phyloP scores from a whole-genome alignment of 2,797 vertebrate species.

The Sebastes ruberrimus region DNA sequence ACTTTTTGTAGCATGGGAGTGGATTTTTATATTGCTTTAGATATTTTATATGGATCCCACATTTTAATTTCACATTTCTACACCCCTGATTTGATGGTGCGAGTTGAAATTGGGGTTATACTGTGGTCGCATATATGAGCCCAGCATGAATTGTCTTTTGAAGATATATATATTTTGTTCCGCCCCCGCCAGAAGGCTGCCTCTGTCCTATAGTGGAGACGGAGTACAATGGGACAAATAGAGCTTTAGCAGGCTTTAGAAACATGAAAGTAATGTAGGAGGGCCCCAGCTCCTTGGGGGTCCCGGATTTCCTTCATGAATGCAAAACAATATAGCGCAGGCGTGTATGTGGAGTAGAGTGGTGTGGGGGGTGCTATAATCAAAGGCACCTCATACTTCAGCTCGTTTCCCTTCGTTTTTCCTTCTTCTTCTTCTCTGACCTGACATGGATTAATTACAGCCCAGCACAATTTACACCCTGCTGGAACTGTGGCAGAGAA shows the following conservation, averaged over 20 bases:
- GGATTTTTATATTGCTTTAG: slow-evolving; percentile 51
- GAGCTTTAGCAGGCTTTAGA: slow-evolving; percentile 70
- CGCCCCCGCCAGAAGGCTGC: slow-evolving; percentile 25
- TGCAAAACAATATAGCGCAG: slow-evolving; percentile 63
- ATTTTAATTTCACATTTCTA: slow-evolving; percentile 69
- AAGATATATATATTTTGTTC: slow-evolving; percentile 55
- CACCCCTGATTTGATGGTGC: slow-evolving; percentile 58
- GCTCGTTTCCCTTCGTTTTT: slow-evolving; percentile 59
- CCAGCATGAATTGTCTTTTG: slow-evolving; percentile 63
- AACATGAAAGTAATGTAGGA: slow-evolving; percentile 79
- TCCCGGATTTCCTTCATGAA: slow-evolving; percentile 73
- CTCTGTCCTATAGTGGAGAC: slow-evolving; percentile 46
- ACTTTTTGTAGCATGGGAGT: slow-evolving; percentile 56
- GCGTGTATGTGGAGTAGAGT: background rate
- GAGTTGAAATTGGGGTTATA: slow-evolving; percentile 67
- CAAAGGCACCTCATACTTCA: slow-evolving; percentile 77
- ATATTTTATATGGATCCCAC: slow-evolving; percentile 52
- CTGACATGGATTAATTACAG: slow-evolving; percentile 85
- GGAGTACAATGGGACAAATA: slow-evolving; percentile 64
- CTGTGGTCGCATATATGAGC: slow-evolving; percentile 67
- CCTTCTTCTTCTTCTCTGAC: slow-evolving; percentile 59
- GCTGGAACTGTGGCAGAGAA: slow-evolving; percentile 72
- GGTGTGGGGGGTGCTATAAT: slow-evolving; percentile 66
- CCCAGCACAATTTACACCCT: slow-evolving; percentile 76
- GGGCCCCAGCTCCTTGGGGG: slow-evolving; percentile 67